Evolutionary conservation across 1,140 invertebrate genomes (phyloP), one percentile per base, ranked within the genome.

Genomic region (Drosophila nikananu): DNA sequence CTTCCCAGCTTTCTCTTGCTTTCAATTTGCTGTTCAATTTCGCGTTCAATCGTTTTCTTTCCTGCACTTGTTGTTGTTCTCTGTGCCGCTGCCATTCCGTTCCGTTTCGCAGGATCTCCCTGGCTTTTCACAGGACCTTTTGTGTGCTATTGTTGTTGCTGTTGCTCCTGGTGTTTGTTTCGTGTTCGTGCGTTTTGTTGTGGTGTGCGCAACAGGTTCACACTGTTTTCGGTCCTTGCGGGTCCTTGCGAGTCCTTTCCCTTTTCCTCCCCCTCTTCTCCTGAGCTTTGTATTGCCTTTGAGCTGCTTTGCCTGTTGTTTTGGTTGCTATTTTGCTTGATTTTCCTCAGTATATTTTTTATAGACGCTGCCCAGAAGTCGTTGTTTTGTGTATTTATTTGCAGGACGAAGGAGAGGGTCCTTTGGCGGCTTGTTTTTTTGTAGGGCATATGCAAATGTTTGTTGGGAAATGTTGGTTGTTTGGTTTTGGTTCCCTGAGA

Each of bases 181-280:
- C 55, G 66, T 62, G 62, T 64, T 81, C 55, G 61, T 62, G 62
- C 46, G 42, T 78, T 71, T 71, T 79, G 71, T 77, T 74, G 74
- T 80, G 79, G 51, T 59, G 62, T 77, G 75, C 61, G 86, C 86
- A 89, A 89, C 86, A 89, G 86, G 86, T 89, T 89, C 79, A 89
- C 42, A 49, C 42, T 67, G 54, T 19, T 30, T 37, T 10, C 39
- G 17, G 55, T 58, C 35, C 35, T 63, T 63, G 19, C 54, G 21
- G 6, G 58, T 58, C 55, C 35, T 44, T 41, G 13, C 48, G 15
- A 10, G 61, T 49, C 32, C 65, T n/a, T 32, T 19, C 37, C n/a
- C 44, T 37, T 15, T 21, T 46, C 42, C 10, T 12, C 51, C 39
- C 19, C 57, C 27, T 25, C 21, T 12, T 15, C 19, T 8, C 1